phyloP scores from a whole-genome alignment of 2,797 vertebrate genomes.

The Salarias fasciatus region DNA sequence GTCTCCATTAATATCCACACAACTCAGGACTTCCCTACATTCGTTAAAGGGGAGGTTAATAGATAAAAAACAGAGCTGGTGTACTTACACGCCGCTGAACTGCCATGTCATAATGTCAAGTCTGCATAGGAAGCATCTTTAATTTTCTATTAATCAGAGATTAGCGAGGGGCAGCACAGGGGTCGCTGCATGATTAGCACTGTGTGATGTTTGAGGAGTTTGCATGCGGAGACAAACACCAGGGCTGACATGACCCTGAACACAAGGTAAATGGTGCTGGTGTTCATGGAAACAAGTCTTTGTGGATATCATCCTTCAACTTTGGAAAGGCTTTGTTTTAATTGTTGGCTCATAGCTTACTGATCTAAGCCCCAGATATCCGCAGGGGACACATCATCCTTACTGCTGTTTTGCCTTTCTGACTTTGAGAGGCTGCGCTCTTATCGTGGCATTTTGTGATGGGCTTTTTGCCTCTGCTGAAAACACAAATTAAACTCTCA shows the following conservation, averaged over 20 bases:
- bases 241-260: not conserved
- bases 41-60: not conserved
- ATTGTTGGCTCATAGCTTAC: not conserved
- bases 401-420: slow-evolving; percentile 12
- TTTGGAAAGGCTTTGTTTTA: not conserved
- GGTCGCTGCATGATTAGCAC: not conserved
- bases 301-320: not conserved
- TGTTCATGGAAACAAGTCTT: not conserved
- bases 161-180: not conserved
- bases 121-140: not conserved
- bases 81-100: not conserved
- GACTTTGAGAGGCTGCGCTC: not conserved
- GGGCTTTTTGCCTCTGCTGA: slow-evolving; percentile 8
- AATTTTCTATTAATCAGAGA: not conserved
- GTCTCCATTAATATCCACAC: not conserved
- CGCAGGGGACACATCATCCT: slow-evolving; percentile 1
- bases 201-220: not conserved
- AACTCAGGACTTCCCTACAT: not conserved
- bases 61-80: not conserved
- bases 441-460: not conserved
- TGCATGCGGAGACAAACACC: slow-evolving; percentile 6
- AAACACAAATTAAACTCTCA: slow-evolving; percentile 1
- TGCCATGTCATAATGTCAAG: not conserved
- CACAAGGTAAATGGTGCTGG: not conserved
- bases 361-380: not conserved